Evolutionary conservation across 2,797 vertebrate genomes (phyloP).

Genomic region (Siniperca obscura): DNA sequence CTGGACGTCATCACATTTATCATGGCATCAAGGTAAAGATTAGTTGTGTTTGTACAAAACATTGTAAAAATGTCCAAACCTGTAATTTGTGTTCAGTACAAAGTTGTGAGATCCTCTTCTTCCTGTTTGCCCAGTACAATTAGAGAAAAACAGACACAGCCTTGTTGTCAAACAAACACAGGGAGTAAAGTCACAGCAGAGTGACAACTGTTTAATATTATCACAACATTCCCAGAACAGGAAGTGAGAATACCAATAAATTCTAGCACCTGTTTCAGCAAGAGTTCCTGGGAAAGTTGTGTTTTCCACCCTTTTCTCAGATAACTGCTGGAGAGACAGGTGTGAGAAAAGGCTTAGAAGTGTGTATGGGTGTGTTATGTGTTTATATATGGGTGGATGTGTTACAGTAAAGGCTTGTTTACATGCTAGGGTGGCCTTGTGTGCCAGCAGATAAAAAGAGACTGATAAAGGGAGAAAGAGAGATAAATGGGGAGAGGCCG

Average conservation of each 20-base stretch:
- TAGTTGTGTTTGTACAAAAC: slow-evolving; percentile 22
- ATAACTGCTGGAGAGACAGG: slow-evolving; percentile 30
- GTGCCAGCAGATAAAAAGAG: slow-evolving; percentile 50
- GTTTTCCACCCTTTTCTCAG: slow-evolving; percentile 37
- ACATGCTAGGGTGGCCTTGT: slow-evolving; percentile 46
- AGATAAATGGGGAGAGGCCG: slow-evolving; percentile 27
- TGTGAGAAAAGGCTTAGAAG: slow-evolving; percentile 4
- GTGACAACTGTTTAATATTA: slow-evolving; percentile 13
- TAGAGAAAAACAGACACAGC: slow-evolving; percentile 18
- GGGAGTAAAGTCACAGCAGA: slow-evolving; percentile 34
- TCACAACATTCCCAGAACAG: slow-evolving; percentile 37
- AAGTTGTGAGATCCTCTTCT: slow-evolving; percentile 30
- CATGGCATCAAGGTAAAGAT: neutral
- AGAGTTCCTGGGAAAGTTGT: slow-evolving; percentile 51
- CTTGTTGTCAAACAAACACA: slow-evolving; percentile 55
- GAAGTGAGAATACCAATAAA: slow-evolving; percentile 38
- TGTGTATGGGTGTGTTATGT: slow-evolving; percentile 6
- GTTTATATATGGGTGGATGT: slow-evolving; percentile 11
- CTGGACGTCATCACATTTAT: slow-evolving; percentile 2
- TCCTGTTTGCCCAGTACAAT: slow-evolving; percentile 44
- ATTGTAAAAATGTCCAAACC: slow-evolving; percentile 23
- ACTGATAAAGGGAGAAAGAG: slow-evolving; percentile 34
- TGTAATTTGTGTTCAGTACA: slow-evolving; percentile 32
- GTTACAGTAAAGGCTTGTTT: slow-evolving; percentile 42
- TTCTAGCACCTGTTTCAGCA: slow-evolving; percentile 8